Evolutionary conservation across 2,113 vertebrate genomes (phyloP).

Genomic region (Empidonax traillii): DNA sequence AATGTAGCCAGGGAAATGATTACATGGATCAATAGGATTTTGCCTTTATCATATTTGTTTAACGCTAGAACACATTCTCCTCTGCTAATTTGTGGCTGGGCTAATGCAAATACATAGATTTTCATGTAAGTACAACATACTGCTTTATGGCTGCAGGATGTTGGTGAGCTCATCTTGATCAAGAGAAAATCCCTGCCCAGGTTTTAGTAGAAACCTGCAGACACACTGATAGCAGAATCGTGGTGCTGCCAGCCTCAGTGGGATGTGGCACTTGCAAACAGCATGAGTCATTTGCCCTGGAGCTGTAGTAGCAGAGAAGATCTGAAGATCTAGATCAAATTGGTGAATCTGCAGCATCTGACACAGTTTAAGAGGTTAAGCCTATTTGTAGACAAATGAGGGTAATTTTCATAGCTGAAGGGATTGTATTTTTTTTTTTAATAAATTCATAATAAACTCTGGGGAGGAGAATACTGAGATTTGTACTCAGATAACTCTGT

Average conservation of each 20-base stretch:
- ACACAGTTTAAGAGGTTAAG: conserved; percentile 60
- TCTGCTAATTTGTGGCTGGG: background rate
- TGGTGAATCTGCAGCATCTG: conserved; percentile 50
- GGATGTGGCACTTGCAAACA: background rate
- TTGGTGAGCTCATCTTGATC: background rate
- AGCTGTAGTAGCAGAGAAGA: conserved; percentile 16
- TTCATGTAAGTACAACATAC: background rate
- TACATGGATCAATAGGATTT: background rate
- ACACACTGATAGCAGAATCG: background rate
- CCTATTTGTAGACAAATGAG: conserved; percentile 54
- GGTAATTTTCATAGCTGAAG: conserved; percentile 44
- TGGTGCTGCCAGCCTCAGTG: background rate
- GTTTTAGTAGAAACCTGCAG: background rate
- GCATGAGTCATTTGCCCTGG: conserved; percentile 3
- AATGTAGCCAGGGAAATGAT: background rate
- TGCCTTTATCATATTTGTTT: background rate
- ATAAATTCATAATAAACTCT: conserved; percentile 27
- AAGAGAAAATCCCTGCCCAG: background rate
- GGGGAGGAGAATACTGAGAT: background rate
- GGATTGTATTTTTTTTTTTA: background rate
- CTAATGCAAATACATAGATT: background rate
- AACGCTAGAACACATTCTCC: background rate
- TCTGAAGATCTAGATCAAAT: conserved; percentile 30
- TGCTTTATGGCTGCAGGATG: background rate
- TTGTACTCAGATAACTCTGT: background rate